Evolutionary conservation across 37 sponge, comb jelly and placozoan species (phyloP).

Genomic region (Corticium candelabrum): DNA sequence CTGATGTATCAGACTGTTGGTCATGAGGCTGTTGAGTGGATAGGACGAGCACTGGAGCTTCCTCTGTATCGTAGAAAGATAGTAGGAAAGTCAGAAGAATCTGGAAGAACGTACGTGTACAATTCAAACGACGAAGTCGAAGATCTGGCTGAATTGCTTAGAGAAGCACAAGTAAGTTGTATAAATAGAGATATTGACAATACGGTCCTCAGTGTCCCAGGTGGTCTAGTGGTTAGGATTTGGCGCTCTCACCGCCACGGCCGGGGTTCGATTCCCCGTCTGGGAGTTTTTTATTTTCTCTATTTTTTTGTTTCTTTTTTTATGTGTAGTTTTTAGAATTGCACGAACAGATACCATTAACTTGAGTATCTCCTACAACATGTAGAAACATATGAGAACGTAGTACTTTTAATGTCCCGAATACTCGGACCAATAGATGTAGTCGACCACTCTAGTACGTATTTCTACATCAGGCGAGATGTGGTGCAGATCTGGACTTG

Average conservation of each 20-base stretch:
- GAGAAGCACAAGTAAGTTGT: slow-evolving; percentile 39
- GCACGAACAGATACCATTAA: no score
- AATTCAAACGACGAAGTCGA: slow-evolving; percentile 84
- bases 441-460: no score
- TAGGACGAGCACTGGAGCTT: slow-evolving; percentile 73
- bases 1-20: slow-evolving; percentile 98
- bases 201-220: no score
- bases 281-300: slow-evolving; percentile 38
- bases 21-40: slow-evolving; percentile 56
- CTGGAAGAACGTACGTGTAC: slow-evolving; percentile 39
- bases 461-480: no score
- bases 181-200: no score
- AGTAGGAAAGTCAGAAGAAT: slow-evolving; percentile 33
- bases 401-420: no score
- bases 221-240: slow-evolving; percentile 83
- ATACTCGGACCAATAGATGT: no score
- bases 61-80: slow-evolving; percentile 61
- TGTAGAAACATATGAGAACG: no score
- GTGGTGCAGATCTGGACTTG: no score
- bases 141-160: slow-evolving; percentile 67
- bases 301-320: slow-evolving; percentile 1
- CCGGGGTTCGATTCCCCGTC: slow-evolving; percentile 76
- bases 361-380: no score
- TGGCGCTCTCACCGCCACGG: slow-evolving; percentile 74
- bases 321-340: neutral